Evolutionary conservation across 1,140 invertebrate species (phyloP).

Genomic region (Neodiprion virginianus): DNA sequence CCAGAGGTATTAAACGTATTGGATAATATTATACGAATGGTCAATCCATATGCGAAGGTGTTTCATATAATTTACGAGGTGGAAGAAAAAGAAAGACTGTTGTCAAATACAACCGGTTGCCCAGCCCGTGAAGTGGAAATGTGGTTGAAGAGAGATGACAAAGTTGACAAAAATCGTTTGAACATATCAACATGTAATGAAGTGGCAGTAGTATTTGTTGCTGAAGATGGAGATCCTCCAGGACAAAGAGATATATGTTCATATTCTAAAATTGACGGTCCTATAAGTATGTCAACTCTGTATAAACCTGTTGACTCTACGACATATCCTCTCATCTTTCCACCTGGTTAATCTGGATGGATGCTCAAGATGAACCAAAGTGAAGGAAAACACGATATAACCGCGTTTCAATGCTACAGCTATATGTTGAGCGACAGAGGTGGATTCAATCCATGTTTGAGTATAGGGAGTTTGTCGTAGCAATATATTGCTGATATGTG

Average conservation of each 20-base stretch:
- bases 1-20: not conserved
- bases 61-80: not conserved
- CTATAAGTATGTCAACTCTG: not conserved
- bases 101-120: not conserved
- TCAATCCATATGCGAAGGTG: not conserved
- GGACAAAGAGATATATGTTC: no score
- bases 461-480: no score
- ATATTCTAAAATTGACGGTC: not conserved
- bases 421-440: no score
- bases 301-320: no score
- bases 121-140: not conserved
- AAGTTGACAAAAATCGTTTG: not conserved
- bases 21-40: not conserved
- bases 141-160: not conserved
- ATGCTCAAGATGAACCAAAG: conserved; percentile 10
- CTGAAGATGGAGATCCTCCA: no score
- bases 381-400: no score
- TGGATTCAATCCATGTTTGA: no score
- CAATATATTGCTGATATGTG: no score
- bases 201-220: no score
- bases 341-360: conserved; percentile 11
- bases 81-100: not conserved
- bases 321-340: not conserved
- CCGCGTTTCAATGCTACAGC: no score
- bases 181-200: no score